Conservation (phyloP, 2,888 invertebrate species). For the Tiliacea aurago region DNA sequence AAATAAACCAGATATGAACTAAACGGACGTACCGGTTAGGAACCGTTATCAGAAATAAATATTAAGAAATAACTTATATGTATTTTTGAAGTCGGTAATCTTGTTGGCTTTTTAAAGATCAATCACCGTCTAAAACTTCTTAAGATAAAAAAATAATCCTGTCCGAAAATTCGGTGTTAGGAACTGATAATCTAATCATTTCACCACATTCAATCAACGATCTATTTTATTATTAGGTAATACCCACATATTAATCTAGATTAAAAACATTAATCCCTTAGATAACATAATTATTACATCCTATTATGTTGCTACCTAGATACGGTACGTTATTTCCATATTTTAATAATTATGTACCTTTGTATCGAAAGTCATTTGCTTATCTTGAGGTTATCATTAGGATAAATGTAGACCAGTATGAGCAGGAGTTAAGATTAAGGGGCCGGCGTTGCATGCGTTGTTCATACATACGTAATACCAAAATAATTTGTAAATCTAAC, state of each 20-base stretch:
- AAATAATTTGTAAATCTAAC: no score
- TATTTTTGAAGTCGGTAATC: no score
- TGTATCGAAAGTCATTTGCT: neutral
- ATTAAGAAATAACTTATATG: no score
- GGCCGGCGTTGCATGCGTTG: no score
- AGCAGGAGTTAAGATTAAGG: conserved; percentile 25
- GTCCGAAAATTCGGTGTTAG: neutral
- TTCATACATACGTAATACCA: no score
- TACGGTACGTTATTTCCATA: neutral
- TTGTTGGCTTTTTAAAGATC: no score
- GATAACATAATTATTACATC: conserved; percentile 34
- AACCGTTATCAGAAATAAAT: no score
- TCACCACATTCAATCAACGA: neutral
- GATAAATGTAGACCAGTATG: conserved; percentile 35
- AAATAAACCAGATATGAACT: no score
- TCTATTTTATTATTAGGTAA: conserved; percentile 13
- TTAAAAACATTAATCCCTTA: conserved; percentile 35
- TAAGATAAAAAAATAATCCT: no score
- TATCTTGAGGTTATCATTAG: conserved; percentile 36
- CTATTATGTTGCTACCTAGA: conserved; percentile 38
- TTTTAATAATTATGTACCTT: conserved; percentile 2
- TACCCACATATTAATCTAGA: conserved; percentile 20
- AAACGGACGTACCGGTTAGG: no score
- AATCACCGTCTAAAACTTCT: no score
- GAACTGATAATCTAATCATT: conserved; percentile 24